Conservation (phyloP, 2,113 vertebrate genomes). For the Sturnus vulgaris region DNA sequence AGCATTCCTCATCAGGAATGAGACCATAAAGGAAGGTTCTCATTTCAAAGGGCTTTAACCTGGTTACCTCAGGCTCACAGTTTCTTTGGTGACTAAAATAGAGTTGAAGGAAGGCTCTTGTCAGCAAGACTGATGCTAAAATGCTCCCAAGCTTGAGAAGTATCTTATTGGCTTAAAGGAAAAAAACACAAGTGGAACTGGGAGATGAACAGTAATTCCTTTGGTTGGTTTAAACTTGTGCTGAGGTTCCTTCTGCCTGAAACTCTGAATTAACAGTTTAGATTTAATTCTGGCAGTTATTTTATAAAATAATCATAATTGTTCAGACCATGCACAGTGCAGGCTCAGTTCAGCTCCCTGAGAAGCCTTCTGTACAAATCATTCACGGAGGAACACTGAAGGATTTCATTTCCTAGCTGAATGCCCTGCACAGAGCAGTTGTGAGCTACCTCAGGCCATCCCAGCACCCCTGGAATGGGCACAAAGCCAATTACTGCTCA, state of each 20-base stretch:
- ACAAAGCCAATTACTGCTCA: not conserved
- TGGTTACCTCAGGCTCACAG: not conserved
- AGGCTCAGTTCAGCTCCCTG: not conserved
- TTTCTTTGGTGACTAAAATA: not conserved
- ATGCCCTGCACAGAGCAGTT: not conserved
- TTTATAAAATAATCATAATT: not conserved
- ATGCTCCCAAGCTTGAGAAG: not conserved
- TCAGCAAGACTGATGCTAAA: not conserved
- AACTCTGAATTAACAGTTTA: not conserved
- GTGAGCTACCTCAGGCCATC: rapidly evolving
- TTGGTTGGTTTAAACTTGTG: not conserved
- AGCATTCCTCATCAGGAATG: not conserved
- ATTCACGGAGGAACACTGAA: not conserved
- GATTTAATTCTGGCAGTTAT: not conserved
- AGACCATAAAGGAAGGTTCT: not conserved
- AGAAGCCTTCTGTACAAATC: not conserved
- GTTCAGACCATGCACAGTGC: not conserved
- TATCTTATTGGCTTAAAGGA: not conserved
- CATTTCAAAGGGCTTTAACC: not conserved
- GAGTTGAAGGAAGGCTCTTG: not conserved
- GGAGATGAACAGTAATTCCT: not conserved
- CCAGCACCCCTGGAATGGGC: not conserved
- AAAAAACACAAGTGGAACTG: not conserved
- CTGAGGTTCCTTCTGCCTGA: not conserved
- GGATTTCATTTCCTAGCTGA: not conserved